Evolutionary conservation across 2,888 invertebrate species (phyloP).

Genomic region (Eupeodes luniger): DNA sequence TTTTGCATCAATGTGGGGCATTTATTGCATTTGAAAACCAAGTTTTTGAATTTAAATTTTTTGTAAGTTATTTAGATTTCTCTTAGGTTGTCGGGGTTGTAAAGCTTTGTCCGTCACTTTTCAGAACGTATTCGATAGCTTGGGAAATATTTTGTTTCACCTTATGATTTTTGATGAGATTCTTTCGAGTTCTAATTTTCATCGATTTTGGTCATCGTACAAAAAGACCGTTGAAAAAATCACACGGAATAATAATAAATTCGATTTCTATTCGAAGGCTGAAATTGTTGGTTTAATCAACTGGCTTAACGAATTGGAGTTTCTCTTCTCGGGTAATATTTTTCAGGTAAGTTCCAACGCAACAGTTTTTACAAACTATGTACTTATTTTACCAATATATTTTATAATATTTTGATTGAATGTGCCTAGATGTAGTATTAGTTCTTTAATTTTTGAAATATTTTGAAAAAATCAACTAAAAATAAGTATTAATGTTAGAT

Average conservation of each 20-base stretch:
- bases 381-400: too few relatives aligned
- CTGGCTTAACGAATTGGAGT: constrained; percentile 87
- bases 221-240: constrained; percentile 90
- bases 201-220: constrained; percentile 91
- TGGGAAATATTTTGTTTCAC: constrained; percentile 88
- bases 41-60: constrained; percentile 80
- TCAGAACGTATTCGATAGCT: constrained; percentile 84
- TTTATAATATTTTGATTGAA: too few relatives aligned
- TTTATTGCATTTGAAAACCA: constrained; percentile 86
- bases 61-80: constrained; percentile 67
- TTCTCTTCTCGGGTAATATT: constrained; percentile 86
- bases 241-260: constrained; percentile 87
- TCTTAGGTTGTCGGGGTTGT: neutral
- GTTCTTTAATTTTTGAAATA: too few relatives aligned
- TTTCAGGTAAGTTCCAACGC: constrained; percentile 85
- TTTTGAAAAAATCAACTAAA: too few relatives aligned
- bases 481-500: too few relatives aligned
- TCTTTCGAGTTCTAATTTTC: constrained; percentile 79
- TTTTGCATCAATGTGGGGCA: constrained; percentile 90
- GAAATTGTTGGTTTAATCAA: constrained; percentile 89
- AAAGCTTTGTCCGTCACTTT: constrained; percentile 34
- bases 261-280: constrained; percentile 85
- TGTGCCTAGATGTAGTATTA: too few relatives aligned
- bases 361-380: too few relatives aligned
- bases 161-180: constrained; percentile 86